Evolutionary conservation across 1,140 invertebrate genomes (phyloP), one percentile per base, ranked within the genome.

Genomic region (Pseudoatta argentina): DNA sequence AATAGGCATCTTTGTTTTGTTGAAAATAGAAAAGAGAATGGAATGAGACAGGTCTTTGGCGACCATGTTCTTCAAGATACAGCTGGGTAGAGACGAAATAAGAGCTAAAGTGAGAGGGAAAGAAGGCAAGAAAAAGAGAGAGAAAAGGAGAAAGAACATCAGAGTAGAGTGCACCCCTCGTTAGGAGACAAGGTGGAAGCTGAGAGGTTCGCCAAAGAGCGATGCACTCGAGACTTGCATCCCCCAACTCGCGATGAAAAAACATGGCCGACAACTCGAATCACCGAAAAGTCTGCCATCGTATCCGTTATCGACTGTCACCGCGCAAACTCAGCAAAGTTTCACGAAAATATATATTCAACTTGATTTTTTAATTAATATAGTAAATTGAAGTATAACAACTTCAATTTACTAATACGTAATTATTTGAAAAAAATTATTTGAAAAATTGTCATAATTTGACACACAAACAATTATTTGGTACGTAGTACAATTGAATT

Each of bases 141-240:
- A 66, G 51, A 73, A 44, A 44, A 44, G 39, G 27, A 73, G 73
- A 76, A 4, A 39, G 30, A 69, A 81, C 48, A 21, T 64, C 21
- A 72, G 78, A 75, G 69, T 63, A 83, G 69, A 73, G 79, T 83
- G 67, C 69, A 73, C 87, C 87, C 91, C 86, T 93, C 92, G 90
- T 93, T 93, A 93, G 88, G 88, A 92, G 83, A 83, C 87, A 77
- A 87, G 90, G 86, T 88, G 89, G 91, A 87, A 91, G 88, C 92
- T 92, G 91, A 93, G 92, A 92, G 92, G 86, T 92, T 92, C 88
- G 86, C 90, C 91, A 87, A 90, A 89, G 89, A 91, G 86, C 69
- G 88, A 92, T 92, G 92, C 91, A 93, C 92, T 93, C 92, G 92
- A 93, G 88, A 89, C 85, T 78, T 92, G 91, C 91, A 92, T 88